Percentiles rank a stretch among this genome's conserved stretches.
Conservation (phyloP, 2,797 vertebrate genomes). For the Parauchenoglanis punctatus region DNA sequence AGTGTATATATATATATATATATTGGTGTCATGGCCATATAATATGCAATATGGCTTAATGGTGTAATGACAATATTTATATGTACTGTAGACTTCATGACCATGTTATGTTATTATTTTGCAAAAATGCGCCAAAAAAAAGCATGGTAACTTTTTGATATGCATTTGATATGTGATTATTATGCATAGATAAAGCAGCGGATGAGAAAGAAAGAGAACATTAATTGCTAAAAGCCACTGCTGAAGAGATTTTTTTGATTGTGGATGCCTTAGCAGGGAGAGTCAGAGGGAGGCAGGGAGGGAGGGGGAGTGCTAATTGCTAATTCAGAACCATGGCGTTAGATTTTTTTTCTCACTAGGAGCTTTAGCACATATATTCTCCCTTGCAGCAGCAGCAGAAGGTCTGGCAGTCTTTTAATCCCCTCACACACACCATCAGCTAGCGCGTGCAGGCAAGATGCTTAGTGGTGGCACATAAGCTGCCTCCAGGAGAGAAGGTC, state of each 20-base stretch:
- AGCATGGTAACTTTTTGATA: background rate
- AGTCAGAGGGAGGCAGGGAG: conserved; percentile 22
- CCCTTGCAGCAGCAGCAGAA: conserved; percentile 55
- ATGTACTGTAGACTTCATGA: background rate
- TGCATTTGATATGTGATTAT: background rate
- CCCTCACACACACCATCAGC: conserved; percentile 54
- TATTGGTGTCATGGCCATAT: background rate
- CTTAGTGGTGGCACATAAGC: conserved; percentile 71
- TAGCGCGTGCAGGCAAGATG: conserved; percentile 46
- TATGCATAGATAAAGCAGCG: background rate
- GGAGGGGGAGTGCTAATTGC: conserved; percentile 53
- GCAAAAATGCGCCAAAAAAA: background rate
- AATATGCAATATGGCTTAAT: background rate
- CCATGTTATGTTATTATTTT: background rate
- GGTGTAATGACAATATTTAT: background rate
- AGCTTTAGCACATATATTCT: conserved; percentile 43
- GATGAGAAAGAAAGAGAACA: conserved; percentile 25
- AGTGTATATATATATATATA: too few species aligned
- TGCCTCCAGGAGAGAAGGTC: conserved; percentile 69
- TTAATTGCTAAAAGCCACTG: conserved; percentile 48
- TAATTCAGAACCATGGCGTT: conserved; percentile 53
- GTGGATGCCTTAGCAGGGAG: conserved; percentile 42
- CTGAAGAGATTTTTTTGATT: conserved; percentile 46
- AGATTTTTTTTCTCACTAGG: conserved; percentile 52
- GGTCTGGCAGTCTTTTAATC: conserved; percentile 57